Evolutionary conservation across 2,797 vertebrate genomes (phyloP).

Genomic region (Sitta carolinensis): DNA sequence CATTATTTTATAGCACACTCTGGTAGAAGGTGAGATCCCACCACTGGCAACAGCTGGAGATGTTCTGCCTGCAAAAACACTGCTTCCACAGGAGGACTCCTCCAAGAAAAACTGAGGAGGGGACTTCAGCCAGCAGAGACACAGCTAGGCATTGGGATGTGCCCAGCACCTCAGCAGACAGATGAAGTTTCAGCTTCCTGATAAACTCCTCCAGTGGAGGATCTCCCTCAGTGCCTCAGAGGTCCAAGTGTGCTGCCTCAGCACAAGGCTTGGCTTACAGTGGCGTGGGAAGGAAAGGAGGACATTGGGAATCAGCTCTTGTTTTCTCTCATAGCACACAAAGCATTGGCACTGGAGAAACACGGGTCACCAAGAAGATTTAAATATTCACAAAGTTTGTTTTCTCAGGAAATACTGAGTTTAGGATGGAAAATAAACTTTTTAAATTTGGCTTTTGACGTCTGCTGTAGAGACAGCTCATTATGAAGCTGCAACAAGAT

Average conservation of each 20-base stretch:
- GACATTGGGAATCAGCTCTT: not conserved
- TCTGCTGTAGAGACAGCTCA: not conserved
- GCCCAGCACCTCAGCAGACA: not conserved
- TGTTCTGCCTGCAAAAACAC: slow-evolving; percentile 7
- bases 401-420: slow-evolving; percentile 10
- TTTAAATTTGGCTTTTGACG: not conserved
- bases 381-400: slow-evolving; percentile 7
- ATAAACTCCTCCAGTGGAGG: not conserved
- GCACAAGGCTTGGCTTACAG: not conserved
- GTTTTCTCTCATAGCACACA: not conserved
- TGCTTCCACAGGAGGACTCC: not conserved
- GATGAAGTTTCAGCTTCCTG: not conserved
- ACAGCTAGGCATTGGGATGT: not conserved
- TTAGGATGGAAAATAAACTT: slow-evolving; percentile 4
- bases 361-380: not conserved
- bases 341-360: not conserved
- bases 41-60: not conserved
- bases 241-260: not conserved
- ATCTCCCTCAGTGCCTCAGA: not conserved
- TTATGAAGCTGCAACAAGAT: not conserved
- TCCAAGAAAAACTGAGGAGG: slow-evolving; percentile 19
- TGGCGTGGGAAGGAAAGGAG: slow-evolving; percentile 1
- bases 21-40: not conserved
- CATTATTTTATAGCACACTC: not conserved
- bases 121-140: not conserved